Evolutionary conservation across 1,140 invertebrate species (phyloP).

Genomic region (Heliothis subflexa): DNA sequence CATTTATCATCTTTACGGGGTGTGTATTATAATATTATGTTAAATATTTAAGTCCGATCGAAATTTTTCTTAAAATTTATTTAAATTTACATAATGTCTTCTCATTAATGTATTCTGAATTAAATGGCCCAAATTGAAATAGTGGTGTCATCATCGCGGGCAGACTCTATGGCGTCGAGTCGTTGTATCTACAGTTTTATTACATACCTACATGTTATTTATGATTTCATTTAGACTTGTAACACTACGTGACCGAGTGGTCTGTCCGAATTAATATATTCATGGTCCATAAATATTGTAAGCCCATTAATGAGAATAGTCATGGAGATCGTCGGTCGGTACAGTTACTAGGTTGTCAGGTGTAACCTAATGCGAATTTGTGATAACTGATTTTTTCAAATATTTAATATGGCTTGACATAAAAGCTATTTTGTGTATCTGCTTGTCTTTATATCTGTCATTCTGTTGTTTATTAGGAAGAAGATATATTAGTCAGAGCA

Average conservation of each 20-base stretch:
- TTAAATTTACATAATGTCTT: conserved; percentile 60
- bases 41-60: conserved; percentile 41
- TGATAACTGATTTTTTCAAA: neutral
- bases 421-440: neutral
- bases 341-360: neutral
- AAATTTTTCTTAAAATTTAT: conserved; percentile 47
- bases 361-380: neutral
- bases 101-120: conserved; percentile 58
- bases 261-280: conserved; percentile 53
- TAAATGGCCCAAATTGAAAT: conserved; percentile 57
- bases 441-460: neutral
- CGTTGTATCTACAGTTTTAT: conserved; percentile 53
- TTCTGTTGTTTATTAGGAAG: too few species aligned
- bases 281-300: conserved; percentile 47
- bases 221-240: conserved; percentile 51
- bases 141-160: conserved; percentile 56
- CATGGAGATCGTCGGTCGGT: neutral
- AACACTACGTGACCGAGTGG: conserved; percentile 48
- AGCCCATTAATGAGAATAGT: conserved; percentile 35
- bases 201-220: conserved; percentile 52
- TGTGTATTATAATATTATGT: conserved; percentile 38
- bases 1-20: conserved; percentile 53
- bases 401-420: neutral
- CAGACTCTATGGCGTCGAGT: conserved; percentile 67
- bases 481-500: too few species aligned